Percentiles rank a stretch among this genome's conserved stretches.
Evolutionary conservation across 2,888 invertebrate species (phyloP).

Genomic region (Eupithecia centaureata): DNA sequence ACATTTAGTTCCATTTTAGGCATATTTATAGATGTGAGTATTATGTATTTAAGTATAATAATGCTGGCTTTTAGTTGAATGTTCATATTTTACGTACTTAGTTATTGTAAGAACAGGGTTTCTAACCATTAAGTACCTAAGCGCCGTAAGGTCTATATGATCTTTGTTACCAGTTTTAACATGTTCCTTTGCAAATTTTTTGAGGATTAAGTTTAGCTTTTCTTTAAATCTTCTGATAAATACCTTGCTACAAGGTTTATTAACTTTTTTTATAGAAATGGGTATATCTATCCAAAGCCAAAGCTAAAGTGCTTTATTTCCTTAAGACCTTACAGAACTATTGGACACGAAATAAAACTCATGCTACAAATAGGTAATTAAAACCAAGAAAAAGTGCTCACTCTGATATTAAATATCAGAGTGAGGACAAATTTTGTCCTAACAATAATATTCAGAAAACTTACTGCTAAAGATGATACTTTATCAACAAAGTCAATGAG

Average conservation of each 20-base stretch:
- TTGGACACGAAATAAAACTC: no score
- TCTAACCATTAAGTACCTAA: neutral
- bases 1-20: neutral
- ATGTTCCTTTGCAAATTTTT: no score
- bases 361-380: no score
- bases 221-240: neutral
- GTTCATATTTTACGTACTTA: neutral
- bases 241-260: neutral
- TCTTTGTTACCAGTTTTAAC: no score
- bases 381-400: no score
- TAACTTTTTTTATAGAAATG: neutral
- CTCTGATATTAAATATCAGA: no score
- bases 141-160: no score
- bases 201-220: neutral
- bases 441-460: neutral
- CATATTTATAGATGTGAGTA: neutral
- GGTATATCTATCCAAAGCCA: neutral
- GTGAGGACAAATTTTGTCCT: no score
- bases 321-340: no score
- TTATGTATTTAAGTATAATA: conserved; percentile 36
- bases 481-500: neutral
- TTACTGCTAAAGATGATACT: neutral
- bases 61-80: conserved; percentile 9
- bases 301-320: no score
- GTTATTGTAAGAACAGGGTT: neutral